Percentiles rank a stretch among this genome's conserved stretches.
These are phyloP conservation scores for Leptopilina myrica DNA, from an alignment of 2,888 invertebrate genomes.

Conservation along the genomic window DNA sequence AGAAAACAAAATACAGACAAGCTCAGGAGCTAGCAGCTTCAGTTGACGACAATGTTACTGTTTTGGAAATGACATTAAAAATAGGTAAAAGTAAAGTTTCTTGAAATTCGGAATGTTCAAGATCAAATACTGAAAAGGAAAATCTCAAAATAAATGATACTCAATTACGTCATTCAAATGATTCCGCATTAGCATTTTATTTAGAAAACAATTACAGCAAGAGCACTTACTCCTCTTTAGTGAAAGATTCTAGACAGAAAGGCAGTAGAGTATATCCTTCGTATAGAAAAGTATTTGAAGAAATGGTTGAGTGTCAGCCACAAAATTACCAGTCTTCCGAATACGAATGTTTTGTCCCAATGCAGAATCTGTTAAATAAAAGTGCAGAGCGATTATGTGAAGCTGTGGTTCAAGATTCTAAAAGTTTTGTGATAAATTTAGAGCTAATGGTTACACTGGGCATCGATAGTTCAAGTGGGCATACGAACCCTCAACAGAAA, in stretches of 20 bases:
- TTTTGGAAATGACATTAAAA: not conserved
- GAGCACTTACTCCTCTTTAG: not conserved
- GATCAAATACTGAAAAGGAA: not conserved
- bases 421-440: not conserved
- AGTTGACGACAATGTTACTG: not conserved
- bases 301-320: not conserved
- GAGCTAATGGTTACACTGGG: not conserved
- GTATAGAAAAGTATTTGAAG: not conserved
- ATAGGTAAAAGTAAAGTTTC: not conserved
- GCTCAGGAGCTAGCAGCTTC: not conserved
- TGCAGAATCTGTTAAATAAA: constrained; percentile 15
- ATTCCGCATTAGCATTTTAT: not conserved
- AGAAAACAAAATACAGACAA: not conserved
- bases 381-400: constrained; percentile 12
- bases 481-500: not conserved
- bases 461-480: not conserved
- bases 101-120: not conserved
- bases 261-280: not conserved
- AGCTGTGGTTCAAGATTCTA: not conserved
- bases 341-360: not conserved
- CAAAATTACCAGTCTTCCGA: not conserved
- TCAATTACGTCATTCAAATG: not conserved
- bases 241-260: not conserved
- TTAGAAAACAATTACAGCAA: constrained; percentile 10
- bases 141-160: not conserved